These are phyloP conservation scores for Enteromius argenteus DNA, from an alignment of 2,797 vertebrate species.

Conservation along the genomic window DNA sequence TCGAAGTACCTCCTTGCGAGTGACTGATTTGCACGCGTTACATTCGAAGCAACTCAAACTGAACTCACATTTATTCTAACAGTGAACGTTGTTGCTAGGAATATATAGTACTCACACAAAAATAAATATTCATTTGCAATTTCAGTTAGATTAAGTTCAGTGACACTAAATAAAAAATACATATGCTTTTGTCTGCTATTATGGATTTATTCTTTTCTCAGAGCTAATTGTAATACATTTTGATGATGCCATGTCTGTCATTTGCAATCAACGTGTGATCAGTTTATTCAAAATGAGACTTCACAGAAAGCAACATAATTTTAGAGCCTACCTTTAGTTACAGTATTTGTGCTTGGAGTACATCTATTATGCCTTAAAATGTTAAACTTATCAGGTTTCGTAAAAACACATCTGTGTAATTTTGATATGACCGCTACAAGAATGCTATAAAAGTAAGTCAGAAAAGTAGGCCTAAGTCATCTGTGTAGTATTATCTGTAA, in stretches of 20 bases:
- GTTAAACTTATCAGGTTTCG: background rate
- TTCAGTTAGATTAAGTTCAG: background rate
- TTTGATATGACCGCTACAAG: background rate
- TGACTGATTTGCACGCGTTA: background rate
- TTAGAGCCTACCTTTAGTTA: background rate
- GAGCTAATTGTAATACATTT: background rate
- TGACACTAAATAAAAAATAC: background rate
- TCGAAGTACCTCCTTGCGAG: background rate
- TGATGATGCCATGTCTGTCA: background rate
- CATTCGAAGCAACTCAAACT: background rate
- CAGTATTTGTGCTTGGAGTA: background rate
- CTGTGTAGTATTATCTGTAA: constrained; percentile 42
- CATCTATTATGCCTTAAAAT: background rate
- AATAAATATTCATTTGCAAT: background rate
- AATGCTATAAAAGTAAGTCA: background rate
- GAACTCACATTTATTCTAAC: background rate
- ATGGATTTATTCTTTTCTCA: too few relatives aligned
- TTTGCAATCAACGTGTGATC: background rate
- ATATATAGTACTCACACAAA: background rate
- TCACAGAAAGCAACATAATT: background rate
- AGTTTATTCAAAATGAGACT: background rate
- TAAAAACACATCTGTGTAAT: background rate
- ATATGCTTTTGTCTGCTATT: too few relatives aligned
- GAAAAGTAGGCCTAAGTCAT: background rate
- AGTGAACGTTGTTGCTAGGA: background rate